These are phyloP conservation scores for Prosopocoilus inquinatus DNA, from an alignment of 2,888 invertebrate genomes.

Conservation along the genomic window DNA sequence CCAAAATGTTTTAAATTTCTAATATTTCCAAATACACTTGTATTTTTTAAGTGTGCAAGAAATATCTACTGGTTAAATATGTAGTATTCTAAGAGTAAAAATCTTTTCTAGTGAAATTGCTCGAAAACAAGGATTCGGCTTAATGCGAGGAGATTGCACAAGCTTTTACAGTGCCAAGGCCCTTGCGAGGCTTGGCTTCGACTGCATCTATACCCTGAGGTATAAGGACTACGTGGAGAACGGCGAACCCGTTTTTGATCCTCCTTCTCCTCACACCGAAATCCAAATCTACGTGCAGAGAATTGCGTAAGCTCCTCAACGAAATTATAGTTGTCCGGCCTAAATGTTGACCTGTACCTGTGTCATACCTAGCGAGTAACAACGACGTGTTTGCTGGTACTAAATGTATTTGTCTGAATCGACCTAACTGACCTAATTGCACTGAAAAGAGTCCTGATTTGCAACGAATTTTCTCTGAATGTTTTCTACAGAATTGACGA, in stretches of 20 bases:
- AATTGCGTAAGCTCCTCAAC: slow-evolving; percentile 16
- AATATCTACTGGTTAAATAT: neutral
- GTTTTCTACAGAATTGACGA: too few relatives aligned
- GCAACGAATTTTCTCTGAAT: too few relatives aligned
- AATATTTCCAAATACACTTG: too few relatives aligned
- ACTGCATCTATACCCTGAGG: slow-evolving; percentile 61
- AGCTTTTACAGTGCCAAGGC: slow-evolving; percentile 75
- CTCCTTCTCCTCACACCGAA: slow-evolving; percentile 53
- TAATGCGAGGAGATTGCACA: slow-evolving; percentile 71
- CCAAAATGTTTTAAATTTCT: too few relatives aligned
- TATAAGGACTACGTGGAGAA: slow-evolving; percentile 66
- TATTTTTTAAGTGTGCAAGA: neutral
- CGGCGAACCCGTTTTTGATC: slow-evolving; percentile 63
- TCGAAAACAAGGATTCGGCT: slow-evolving; percentile 53
- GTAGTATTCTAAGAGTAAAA: slow-evolving; percentile 1
- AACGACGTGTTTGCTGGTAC: neutral
- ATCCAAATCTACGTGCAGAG: slow-evolving; percentile 40
- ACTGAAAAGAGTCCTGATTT: too few relatives aligned
- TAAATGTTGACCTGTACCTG: neutral
- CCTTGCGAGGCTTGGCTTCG: slow-evolving; percentile 69
- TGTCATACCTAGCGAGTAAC: neutral
- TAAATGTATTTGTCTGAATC: neutral
- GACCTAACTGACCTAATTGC: neutral
- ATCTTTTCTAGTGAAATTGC: slow-evolving; percentile 58
- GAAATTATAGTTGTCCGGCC: neutral